A percentile compares a stretch with the other conserved stretches of the same genome.
Evolutionary conservation across 1,140 invertebrate genomes (phyloP).

Genomic region (Thaumetopoea pityocampa): DNA sequence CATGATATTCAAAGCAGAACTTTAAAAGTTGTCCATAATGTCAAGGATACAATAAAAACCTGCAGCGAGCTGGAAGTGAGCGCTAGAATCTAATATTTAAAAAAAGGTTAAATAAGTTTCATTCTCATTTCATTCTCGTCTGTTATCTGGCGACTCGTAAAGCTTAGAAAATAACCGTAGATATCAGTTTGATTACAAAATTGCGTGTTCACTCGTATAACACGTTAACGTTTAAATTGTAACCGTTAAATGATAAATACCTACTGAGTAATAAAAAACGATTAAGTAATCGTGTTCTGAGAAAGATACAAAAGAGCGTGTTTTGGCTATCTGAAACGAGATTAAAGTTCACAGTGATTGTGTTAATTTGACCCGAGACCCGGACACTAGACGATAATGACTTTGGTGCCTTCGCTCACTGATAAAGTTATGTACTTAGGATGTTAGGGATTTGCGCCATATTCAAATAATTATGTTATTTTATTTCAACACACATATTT

Average conservation of each 20-base stretch:
- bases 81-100: slow-evolving; percentile 9
- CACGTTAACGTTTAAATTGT: slow-evolving; percentile 7
- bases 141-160: too few species aligned
- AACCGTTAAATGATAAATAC: slow-evolving; percentile 1
- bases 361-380: slow-evolving; percentile 67
- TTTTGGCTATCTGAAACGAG: slow-evolving; percentile 63
- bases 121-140: slow-evolving; percentile 4
- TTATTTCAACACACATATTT: too few species aligned
- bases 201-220: too few species aligned
- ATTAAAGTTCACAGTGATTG: slow-evolving; percentile 67
- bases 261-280: slow-evolving; percentile 28
- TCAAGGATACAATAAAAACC: slow-evolving; percentile 21
- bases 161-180: too few species aligned
- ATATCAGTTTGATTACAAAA: too few species aligned
- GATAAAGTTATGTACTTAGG: too few species aligned
- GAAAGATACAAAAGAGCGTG: slow-evolving; percentile 63
- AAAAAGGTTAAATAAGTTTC: slow-evolving; percentile 6
- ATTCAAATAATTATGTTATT: too few species aligned
- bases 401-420: slow-evolving; percentile 22
- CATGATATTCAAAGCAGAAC: slow-evolving; percentile 22
- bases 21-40: slow-evolving; percentile 28
- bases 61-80: slow-evolving; percentile 6
- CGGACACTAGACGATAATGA: slow-evolving; percentile 55
- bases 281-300: slow-evolving; percentile 50
- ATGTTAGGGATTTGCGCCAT: too few species aligned